Base-by-base conservation (phyloP, 1,140 invertebrate species). In the Zaprionus ornatus region DNA sequence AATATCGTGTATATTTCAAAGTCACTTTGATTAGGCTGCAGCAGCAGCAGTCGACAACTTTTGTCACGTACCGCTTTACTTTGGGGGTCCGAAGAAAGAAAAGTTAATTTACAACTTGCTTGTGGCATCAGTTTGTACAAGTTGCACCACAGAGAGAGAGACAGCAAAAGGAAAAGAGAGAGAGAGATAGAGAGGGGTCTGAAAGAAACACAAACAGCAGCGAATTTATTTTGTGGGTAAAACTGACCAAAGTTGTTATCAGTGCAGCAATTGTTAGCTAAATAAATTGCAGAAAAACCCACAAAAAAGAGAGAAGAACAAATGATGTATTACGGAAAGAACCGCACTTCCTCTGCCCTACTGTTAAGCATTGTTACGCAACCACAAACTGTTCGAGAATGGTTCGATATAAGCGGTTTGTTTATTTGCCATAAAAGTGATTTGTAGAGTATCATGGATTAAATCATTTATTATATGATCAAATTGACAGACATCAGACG, bases 51-150 rank as follows among this genome's bases (percentile, higher is more conserved):
- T 21, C 19, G 19, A 50, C 45, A 42, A 77, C 54, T 57, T 45
- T 48, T 79, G 69, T 77, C 68, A 77, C 75, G 60, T 76, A 77
- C 87, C 80, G 62, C 74, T 68, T 54, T 71, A 75, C 76, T 78
- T 80, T 70, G 61, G 78, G 52, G 57, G 76, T 50, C 62, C n/a
- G n/a, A 45, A 45, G 29, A 17, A 45, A 45, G 27, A 57, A 56
- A 42, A 68, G 59, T 35, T 61, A 61, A 60, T 23, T 48, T 60
- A 52, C 42, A 48, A 57, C 40, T 59, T 25, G 62, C 48, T 63
- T 32, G 27, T 63, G 29, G 50, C 52, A 42, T 17, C 52, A 64
- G 54, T 32, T 29, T 21, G 27, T 25, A 35, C 32, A 56, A 56
- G 25, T 23, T 42, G 61, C 35, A 52, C 0, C 15, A n/a, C 5